A percentile compares a stretch with the other conserved stretches of the same genome.
These are phyloP conservation scores for Pristionchus pacificus DNA, from an alignment of 1,140 invertebrate species.

Conservation along the genomic window DNA sequence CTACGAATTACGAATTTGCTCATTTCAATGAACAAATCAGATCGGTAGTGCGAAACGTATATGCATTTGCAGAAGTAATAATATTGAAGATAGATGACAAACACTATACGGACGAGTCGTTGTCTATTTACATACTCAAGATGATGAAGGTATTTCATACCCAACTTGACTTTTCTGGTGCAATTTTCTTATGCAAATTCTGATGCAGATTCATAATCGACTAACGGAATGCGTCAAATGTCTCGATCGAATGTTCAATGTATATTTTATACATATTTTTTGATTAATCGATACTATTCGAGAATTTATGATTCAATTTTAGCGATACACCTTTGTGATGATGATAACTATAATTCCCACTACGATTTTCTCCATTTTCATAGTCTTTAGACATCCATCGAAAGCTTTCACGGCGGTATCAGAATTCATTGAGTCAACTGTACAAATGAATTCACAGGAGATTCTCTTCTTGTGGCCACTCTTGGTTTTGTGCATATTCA, in stretches of 20 bases:
- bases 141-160: not conserved
- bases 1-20: not conserved
- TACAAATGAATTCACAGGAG: not conserved
- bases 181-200: too few species aligned
- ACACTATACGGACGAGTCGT: not conserved
- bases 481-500: constrained; percentile 31
- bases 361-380: constrained; percentile 35
- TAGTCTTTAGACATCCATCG: constrained; percentile 8
- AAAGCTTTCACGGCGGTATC: too few species aligned
- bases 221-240: not conserved
- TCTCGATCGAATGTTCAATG: not conserved
- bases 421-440: too few species aligned
- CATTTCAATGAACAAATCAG: not conserved
- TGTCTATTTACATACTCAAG: not conserved
- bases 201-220: not conserved
- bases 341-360: constrained; percentile 37
- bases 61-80: too few species aligned
- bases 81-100: not conserved
- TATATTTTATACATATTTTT: too few species aligned
- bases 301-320: too few species aligned
- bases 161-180: too few species aligned
- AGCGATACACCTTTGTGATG: constrained; percentile 41
- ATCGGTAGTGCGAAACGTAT: too few species aligned
- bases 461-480: constrained; percentile 20
- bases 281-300: too few species aligned